phyloP scores from a whole-genome alignment of 2,113 vertebrate species.

The Antechinus stuartii region DNA sequence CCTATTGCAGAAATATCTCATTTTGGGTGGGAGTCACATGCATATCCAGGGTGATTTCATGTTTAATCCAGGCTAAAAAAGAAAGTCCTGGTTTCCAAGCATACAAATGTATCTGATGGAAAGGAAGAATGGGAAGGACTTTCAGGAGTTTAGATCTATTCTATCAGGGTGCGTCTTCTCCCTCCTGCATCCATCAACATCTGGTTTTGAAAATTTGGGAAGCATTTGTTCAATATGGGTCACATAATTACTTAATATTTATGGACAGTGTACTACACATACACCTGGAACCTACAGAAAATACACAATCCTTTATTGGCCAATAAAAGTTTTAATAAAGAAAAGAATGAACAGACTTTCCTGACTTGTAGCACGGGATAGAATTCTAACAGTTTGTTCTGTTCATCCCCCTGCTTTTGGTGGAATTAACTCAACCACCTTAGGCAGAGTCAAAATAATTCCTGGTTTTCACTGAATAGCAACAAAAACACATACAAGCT shows the following conservation, averaged over 20 bases:
- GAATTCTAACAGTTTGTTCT: constrained; percentile 45
- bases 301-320: constrained; percentile 14
- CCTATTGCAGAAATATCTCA: constrained; percentile 1
- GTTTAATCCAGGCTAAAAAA: constrained; percentile 35
- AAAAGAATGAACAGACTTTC: constrained; percentile 43
- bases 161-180: background rate
- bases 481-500: constrained; percentile 39
- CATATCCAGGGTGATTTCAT: constrained; percentile 8
- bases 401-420: constrained; percentile 20
- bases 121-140: constrained; percentile 1
- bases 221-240: constrained; percentile 51
- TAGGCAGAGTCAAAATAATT: constrained; percentile 15
- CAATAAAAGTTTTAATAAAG: constrained; percentile 37
- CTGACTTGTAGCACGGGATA: constrained; percentile 15
- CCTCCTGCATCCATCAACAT: constrained; percentile 10
- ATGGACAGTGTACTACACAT: constrained; percentile 30
- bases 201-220: constrained; percentile 54
- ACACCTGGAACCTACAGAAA: constrained; percentile 54
- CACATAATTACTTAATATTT: constrained; percentile 56
- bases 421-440: background rate
- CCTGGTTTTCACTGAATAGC: constrained; percentile 49
- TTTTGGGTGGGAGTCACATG: constrained; percentile 1
- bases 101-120: background rate
- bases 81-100: constrained; percentile 24
- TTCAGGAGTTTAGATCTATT: background rate